Conservation (phyloP, 2,113 vertebrate species). For the Anhinga anhinga region DNA sequence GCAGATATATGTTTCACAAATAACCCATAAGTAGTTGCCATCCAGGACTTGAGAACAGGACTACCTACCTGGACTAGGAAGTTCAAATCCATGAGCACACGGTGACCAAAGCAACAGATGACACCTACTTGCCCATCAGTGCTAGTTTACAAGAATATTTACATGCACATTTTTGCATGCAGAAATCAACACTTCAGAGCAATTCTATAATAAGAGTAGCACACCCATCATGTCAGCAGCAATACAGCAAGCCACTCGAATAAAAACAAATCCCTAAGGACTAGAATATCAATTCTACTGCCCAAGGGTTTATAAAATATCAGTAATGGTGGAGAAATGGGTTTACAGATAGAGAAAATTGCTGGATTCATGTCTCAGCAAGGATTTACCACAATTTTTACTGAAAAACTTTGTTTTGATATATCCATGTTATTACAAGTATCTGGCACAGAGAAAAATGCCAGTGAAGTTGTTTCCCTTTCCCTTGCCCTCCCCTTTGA, state of each 20-base stretch:
- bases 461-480: background rate
- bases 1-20: background rate
- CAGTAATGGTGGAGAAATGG: background rate
- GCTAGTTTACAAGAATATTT: background rate
- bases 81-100: background rate
- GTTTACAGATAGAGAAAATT: background rate
- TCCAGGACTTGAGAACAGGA: background rate
- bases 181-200: background rate
- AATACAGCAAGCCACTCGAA: background rate
- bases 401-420: background rate
- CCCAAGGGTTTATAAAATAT: background rate
- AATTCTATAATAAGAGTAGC: background rate
- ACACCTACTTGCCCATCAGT: too few relatives aligned
- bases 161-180: rapidly evolving
- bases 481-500: background rate
- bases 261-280: background rate
- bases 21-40: background rate
- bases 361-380: background rate
- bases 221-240: background rate
- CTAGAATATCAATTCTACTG: background rate
- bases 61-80: background rate
- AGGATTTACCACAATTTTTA: background rate
- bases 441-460: background rate
- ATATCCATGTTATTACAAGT: background rate
- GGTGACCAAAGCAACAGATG: background rate